Evolutionary conservation across 1,140 invertebrate species (phyloP).

Genomic region (Diploscapter pachys): DNA sequence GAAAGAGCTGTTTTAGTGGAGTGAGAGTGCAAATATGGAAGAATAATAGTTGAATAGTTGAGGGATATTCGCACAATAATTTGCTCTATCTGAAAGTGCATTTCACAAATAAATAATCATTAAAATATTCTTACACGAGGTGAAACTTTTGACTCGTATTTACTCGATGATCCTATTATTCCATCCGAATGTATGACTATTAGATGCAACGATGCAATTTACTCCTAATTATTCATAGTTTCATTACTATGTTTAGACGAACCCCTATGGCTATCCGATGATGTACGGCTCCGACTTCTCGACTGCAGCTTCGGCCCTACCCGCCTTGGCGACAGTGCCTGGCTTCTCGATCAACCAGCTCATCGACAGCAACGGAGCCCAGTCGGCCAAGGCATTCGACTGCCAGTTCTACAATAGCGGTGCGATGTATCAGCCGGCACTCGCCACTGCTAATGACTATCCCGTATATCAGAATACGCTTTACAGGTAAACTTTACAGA

Average conservation of each 20-base stretch:
- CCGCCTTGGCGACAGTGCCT: too few relatives aligned
- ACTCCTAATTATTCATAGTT: not conserved
- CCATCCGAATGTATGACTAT: too few relatives aligned
- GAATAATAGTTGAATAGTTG: too few relatives aligned
- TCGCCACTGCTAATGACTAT: constrained; percentile 10
- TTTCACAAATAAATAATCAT: not conserved
- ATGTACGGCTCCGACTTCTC: constrained; percentile 28
- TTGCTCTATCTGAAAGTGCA: not conserved
- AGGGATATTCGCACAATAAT: too few relatives aligned
- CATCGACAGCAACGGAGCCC: not conserved
- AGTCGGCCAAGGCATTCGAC: too few relatives aligned
- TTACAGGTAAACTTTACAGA: constrained; percentile 25
- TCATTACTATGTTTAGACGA: constrained; percentile 16
- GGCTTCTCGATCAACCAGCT: constrained; percentile 4
- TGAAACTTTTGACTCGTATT: not conserved
- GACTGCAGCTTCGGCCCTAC: not conserved
- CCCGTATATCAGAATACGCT: constrained; percentile 33
- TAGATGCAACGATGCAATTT: not conserved
- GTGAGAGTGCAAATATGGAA: too few relatives aligned
- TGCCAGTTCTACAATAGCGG: too few relatives aligned
- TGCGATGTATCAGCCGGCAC: not conserved
- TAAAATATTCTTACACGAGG: not conserved
- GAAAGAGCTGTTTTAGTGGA: too few relatives aligned
- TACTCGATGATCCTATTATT: not conserved
- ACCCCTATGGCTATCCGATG: constrained; percentile 18